A percentile compares a stretch with the other conserved stretches of the same genome.
Conservation (phyloP, 2,888 invertebrate genomes). For the Penaeus monodon region DNA sequence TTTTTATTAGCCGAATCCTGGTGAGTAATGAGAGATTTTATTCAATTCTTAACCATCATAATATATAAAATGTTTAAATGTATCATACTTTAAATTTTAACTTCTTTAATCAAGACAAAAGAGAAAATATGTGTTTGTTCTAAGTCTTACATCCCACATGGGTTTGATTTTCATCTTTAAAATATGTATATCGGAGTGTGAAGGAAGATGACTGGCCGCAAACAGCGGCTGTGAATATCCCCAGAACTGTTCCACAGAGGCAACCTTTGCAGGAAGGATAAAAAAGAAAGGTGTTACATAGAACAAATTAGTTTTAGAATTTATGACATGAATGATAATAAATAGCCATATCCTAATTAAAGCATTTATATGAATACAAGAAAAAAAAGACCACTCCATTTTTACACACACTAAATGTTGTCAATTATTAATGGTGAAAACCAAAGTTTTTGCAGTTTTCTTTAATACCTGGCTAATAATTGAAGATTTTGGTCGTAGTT, state of each 20-base stretch:
- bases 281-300: not conserved
- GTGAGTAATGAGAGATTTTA: slow-evolving; percentile 43
- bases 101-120: too few relatives aligned
- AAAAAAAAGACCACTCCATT: too few relatives aligned
- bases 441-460: too few relatives aligned
- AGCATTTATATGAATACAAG: too few relatives aligned
- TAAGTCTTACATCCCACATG: slow-evolving; percentile 90
- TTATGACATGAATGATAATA: not conserved
- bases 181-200: slow-evolving; percentile 92
- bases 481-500: slow-evolving; percentile 85
- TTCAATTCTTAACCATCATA: not conserved
- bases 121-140: too few relatives aligned
- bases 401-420: too few relatives aligned
- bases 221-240: slow-evolving; percentile 91
- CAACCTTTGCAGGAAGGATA: slow-evolving; percentile 71
- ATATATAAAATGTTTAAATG: not conserved
- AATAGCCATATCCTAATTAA: too few relatives aligned
- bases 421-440: too few relatives aligned
- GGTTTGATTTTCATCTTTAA: slow-evolving; percentile 97
- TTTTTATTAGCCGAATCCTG: slow-evolving; percentile 92
- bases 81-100: too few relatives aligned
- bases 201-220: slow-evolving; percentile 88
- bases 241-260: slow-evolving; percentile 98
- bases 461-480: slow-evolving; percentile 77
- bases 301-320: not conserved